Conservation (phyloP, 2,113 vertebrate species). For the Chroicocephalus ridibundus region DNA sequence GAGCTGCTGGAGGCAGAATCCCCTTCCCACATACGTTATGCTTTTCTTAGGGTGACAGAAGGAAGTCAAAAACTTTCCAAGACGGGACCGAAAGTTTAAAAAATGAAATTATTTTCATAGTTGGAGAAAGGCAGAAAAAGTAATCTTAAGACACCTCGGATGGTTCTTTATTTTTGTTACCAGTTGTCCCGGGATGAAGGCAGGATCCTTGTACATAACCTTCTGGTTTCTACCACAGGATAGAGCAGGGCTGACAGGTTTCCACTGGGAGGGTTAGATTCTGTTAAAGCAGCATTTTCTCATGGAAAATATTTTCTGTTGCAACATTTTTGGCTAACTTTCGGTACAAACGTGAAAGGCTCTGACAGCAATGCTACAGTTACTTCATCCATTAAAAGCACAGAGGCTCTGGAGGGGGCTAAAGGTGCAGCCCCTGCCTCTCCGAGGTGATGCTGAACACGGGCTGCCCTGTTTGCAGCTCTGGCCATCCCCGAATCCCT, state of each 20-base stretch:
- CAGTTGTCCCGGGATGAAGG: neutral
- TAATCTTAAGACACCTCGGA: neutral
- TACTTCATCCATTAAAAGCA: neutral
- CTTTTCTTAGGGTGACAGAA: neutral
- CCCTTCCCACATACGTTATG: neutral
- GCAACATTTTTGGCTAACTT: neutral
- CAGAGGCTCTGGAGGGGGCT: neutral
- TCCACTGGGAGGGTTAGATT: neutral
- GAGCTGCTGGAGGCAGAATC: neutral
- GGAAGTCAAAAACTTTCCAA: neutral
- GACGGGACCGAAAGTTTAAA: neutral
- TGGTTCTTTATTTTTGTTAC: neutral
- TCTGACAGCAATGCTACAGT: neutral
- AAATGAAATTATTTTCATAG: neutral
- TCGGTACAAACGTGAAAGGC: neutral
- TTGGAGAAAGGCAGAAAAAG: neutral
- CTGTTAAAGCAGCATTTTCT: slow-evolving; percentile 1
- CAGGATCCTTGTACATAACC: neutral
- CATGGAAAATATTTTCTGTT: slow-evolving; percentile 3
- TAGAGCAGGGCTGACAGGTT: neutral
- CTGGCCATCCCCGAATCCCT: neutral
- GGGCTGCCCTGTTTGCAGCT: neutral
- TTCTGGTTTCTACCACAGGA: neutral
- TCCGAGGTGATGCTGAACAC: accelerated
- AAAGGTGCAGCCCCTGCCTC: neutral